These are phyloP conservation scores for Otus sunia DNA, from an alignment of 2,113 vertebrate genomes.

Conservation along the genomic window DNA sequence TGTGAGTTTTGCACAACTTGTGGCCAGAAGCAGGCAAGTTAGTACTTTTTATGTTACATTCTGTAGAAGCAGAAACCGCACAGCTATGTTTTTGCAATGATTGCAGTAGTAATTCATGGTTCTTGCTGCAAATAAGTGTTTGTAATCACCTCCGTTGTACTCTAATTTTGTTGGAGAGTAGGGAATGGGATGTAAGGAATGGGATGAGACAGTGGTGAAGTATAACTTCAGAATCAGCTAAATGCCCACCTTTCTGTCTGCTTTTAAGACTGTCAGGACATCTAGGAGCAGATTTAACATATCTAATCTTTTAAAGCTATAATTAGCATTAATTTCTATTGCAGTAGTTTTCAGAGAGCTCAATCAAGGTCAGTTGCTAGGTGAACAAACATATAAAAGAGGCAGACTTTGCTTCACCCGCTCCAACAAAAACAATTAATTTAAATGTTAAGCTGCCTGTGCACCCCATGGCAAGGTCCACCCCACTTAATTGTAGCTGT, in stretches of 20 bases:
- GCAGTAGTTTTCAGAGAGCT: neutral
- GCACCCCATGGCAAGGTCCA: neutral
- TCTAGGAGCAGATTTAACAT: neutral
- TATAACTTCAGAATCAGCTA: neutral
- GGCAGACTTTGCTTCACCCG: neutral
- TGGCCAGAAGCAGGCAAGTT: neutral
- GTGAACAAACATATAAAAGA: neutral
- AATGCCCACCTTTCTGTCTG: neutral
- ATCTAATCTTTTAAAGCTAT: neutral
- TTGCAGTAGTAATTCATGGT: neutral
- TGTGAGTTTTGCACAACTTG: neutral
- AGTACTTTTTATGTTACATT: neutral
- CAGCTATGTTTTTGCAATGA: neutral
- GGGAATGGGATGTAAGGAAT: neutral
- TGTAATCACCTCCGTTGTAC: neutral
- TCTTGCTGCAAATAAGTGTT: neutral
- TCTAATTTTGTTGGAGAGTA: neutral
- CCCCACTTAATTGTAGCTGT: neutral
- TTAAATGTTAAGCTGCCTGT: neutral
- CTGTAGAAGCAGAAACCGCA: neutral
- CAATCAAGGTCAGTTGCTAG: neutral
- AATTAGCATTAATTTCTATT: constrained; percentile 28
- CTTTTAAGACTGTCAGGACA: neutral
- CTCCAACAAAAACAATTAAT: neutral
- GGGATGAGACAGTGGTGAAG: neutral